phyloP scores from a whole-genome alignment of 2,888 invertebrate genomes.

The Himalopsyche anomala region DNA sequence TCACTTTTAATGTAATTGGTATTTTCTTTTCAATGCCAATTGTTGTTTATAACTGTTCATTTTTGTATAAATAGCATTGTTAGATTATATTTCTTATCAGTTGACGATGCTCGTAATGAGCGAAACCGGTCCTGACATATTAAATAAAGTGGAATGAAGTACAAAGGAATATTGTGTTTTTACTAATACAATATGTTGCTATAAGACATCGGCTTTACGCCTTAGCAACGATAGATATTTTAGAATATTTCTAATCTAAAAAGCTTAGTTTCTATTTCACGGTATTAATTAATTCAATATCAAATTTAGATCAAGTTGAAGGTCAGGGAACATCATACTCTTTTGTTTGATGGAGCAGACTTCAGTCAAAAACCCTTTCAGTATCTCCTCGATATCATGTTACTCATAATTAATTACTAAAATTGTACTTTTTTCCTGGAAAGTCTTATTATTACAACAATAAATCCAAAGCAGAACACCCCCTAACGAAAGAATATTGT shows the following conservation, averaged over 20 bases:
- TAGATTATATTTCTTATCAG: too few relatives aligned
- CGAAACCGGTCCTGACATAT: too few relatives aligned
- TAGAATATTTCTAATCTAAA: not conserved
- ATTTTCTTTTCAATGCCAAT: too few relatives aligned
- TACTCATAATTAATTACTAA: slow-evolving; percentile 18
- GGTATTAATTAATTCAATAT: slow-evolving; percentile 15
- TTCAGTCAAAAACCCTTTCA: slow-evolving; percentile 13
- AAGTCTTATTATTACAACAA: slow-evolving; percentile 34
- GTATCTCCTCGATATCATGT: not conserved
- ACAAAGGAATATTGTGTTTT: too few relatives aligned
- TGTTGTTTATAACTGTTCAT: too few relatives aligned
- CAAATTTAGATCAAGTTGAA: slow-evolving; percentile 11
- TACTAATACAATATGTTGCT: too few relatives aligned
- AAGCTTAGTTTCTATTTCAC: not conserved
- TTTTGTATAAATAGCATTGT: too few relatives aligned
- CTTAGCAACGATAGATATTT: too few relatives aligned
- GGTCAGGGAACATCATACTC: not conserved
- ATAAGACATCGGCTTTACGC: too few relatives aligned
- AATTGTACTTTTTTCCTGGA: not conserved
- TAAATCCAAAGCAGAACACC: slow-evolving; percentile 37
- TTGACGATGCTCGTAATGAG: too few relatives aligned
- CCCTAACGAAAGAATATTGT: slow-evolving; percentile 21
- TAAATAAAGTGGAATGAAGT: too few relatives aligned
- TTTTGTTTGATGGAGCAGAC: not conserved
- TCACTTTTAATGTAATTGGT: too few relatives aligned